phyloP scores from a whole-genome alignment of 2,888 invertebrate species.

The Drosophila yooni region DNA sequence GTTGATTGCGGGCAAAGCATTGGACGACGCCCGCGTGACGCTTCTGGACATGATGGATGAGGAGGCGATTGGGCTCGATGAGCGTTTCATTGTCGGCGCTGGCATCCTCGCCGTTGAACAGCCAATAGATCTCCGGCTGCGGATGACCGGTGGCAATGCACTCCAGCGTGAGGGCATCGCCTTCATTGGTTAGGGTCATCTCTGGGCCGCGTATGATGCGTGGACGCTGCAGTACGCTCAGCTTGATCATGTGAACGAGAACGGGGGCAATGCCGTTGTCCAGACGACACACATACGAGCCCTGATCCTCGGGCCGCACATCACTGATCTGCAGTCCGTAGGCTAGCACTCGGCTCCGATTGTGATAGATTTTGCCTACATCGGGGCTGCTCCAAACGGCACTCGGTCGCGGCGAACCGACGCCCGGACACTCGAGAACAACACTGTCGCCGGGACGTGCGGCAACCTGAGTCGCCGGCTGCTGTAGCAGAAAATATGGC shows the following conservation, averaged over 20 bases:
- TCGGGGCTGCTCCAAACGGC: slow-evolving; percentile 89
- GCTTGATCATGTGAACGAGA: slow-evolving; percentile 86
- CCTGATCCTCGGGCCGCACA: slow-evolving; percentile 88
- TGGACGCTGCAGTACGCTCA: slow-evolving; percentile 86
- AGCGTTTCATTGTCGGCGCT: slow-evolving; percentile 86
- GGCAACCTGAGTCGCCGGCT: slow-evolving; percentile 85
- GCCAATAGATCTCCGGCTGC: slow-evolving; percentile 91
- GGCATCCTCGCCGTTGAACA: slow-evolving; percentile 92
- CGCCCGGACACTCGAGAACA: slow-evolving; percentile 89
- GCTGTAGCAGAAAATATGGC: slow-evolving; percentile 84
- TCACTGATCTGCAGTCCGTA: slow-evolving; percentile 88
- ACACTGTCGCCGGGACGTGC: slow-evolving; percentile 87
- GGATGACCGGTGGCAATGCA: slow-evolving; percentile 91
- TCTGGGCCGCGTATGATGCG: slow-evolving; percentile 84
- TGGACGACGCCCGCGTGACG: slow-evolving; percentile 95
- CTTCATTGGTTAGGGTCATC: slow-evolving; percentile 86
- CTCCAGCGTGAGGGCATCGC: slow-evolving; percentile 85
- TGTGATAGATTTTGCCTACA: slow-evolving; percentile 85
- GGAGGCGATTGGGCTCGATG: slow-evolving; percentile 86
- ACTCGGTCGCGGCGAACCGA: slow-evolving; percentile 89
- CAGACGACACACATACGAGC: slow-evolving; percentile 91
- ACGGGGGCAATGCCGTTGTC: slow-evolving; percentile 87
- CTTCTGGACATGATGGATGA: slow-evolving; percentile 90
- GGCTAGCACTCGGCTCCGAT: slow-evolving; percentile 86
- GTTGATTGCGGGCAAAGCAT: slow-evolving; percentile 93